Evolutionary conservation across 1,140 invertebrate species (phyloP).

Genomic region (Drosophila triauraria): DNA sequence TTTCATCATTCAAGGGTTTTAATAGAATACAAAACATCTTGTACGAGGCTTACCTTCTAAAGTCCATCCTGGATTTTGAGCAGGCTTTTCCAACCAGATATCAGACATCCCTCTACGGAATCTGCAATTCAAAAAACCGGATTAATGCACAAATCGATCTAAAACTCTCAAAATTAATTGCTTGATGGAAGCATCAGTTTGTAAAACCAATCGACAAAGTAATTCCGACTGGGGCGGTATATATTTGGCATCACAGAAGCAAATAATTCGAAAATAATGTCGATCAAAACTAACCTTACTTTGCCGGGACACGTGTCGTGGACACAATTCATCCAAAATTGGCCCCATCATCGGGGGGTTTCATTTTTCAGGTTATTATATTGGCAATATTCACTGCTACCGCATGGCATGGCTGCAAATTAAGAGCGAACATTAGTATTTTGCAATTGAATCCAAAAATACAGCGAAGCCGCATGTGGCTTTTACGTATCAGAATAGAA

Average conservation of each 20-base stretch:
- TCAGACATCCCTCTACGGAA: no score
- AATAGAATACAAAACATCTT: not conserved
- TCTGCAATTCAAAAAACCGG: not conserved
- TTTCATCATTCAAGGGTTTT: conserved; percentile 17
- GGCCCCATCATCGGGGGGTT: not conserved
- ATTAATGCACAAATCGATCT: not conserved
- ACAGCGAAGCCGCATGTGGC: conserved; percentile 2
- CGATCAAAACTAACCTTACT: conserved; percentile 58
- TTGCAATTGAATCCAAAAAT: not conserved
- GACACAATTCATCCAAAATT: conserved; percentile 10
- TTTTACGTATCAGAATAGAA: conserved; percentile 48
- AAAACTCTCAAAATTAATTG: not conserved
- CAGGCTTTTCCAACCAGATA: not conserved
- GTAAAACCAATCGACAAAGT: conserved; percentile 37
- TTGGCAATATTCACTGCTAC: not conserved
- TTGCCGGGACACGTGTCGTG: conserved; percentile 17
- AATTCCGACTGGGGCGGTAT: conserved; percentile 71
- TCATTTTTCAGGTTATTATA: not conserved
- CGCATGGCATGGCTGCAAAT: conserved; percentile 19
- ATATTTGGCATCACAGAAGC: conserved; percentile 42
- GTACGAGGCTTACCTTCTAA: not conserved
- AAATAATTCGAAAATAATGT: not conserved
- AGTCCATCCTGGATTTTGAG: not conserved
- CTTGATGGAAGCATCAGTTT: conserved; percentile 1
- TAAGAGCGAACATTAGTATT: conserved; percentile 8